These are phyloP conservation scores for Galagoides demidoff DNA, from an alignment of 2,797 vertebrate genomes.

Conservation along the genomic window DNA sequence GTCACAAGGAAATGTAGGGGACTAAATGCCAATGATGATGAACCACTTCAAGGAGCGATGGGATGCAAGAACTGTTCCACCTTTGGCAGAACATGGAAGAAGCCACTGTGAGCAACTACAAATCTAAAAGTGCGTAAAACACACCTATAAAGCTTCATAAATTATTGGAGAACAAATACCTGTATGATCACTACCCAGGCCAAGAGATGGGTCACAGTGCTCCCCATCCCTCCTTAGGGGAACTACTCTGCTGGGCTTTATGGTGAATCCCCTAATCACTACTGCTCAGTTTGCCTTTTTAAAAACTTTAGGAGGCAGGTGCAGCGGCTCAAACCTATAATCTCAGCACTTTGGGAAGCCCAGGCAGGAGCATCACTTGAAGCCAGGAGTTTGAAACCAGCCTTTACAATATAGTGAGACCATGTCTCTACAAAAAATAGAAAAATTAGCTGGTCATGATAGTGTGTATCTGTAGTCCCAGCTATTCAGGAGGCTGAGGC, in stretches of 20 bases:
- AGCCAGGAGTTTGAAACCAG: neutral
- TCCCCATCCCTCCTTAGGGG: neutral
- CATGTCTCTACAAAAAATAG: neutral
- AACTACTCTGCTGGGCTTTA: neutral
- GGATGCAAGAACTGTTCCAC: neutral
- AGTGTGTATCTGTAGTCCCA: neutral
- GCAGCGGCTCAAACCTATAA: neutral
- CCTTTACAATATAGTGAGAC: neutral
- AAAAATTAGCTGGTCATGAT: neutral
- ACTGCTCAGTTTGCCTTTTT: neutral
- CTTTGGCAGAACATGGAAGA: neutral
- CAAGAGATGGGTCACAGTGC: rapidly evolving
- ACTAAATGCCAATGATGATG: neutral
- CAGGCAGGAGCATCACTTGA: neutral
- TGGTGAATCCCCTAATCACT: neutral
- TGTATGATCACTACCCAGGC: neutral
- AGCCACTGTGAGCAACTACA: neutral
- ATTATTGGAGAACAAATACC: neutral
- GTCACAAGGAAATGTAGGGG: neutral
- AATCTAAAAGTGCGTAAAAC: neutral
- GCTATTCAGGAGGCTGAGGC: too few relatives aligned
- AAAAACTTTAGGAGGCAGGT: neutral
- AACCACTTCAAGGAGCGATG: neutral
- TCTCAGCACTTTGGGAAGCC: neutral
- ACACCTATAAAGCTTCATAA: neutral